Percentiles rank a stretch among this genome's conserved stretches.
These are phyloP conservation scores for Felis catus DNA, from an alignment of 2,113 vertebrate species.

Conservation along the genomic window DNA sequence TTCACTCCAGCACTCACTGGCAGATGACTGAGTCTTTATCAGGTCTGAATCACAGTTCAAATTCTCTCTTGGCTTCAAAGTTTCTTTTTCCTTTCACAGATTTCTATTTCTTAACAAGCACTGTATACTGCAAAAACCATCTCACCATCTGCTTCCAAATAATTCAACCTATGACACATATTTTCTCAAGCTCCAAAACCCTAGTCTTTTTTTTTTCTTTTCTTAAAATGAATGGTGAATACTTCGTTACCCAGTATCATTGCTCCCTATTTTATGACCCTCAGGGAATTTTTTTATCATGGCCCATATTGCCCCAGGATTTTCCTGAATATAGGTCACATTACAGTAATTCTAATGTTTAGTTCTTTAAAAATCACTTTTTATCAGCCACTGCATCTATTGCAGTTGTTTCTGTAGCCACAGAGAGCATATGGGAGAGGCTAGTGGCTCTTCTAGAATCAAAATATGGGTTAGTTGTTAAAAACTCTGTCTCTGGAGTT, in stretches of 20 bases:
- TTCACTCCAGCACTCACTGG: not conserved
- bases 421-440: not conserved
- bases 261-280: not conserved
- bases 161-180: not conserved
- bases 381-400: not conserved
- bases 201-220: too few species aligned
- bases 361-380: not conserved
- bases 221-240: not conserved
- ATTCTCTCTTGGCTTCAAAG: not conserved
- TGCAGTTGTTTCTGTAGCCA: not conserved
- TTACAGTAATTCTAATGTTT: not conserved
- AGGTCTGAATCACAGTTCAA: not conserved
- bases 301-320: not conserved
- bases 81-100: not conserved
- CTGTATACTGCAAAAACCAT: not conserved
- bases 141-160: not conserved
- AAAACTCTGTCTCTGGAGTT: not conserved
- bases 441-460: not conserved
- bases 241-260: not conserved
- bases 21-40: not conserved
- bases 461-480: not conserved
- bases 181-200: not conserved
- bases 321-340: not conserved
- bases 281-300: not conserved
- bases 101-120: not conserved